Evolutionary conservation across 2,113 vertebrate species (phyloP).

Genomic region (Gymnogyps californianus): DNA sequence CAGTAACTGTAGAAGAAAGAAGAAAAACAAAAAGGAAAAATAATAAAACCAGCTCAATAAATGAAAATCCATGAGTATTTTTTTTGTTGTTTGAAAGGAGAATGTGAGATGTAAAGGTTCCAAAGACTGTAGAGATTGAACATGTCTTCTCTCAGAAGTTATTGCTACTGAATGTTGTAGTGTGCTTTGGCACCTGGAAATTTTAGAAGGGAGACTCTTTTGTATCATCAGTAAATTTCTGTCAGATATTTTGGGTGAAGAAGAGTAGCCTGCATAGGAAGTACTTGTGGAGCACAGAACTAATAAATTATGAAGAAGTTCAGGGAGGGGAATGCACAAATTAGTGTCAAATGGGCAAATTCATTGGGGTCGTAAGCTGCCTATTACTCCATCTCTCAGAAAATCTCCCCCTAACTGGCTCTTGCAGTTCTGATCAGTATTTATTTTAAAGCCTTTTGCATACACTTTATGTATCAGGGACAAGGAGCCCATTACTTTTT

Average conservation of each 20-base stretch:
- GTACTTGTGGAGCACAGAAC: neutral
- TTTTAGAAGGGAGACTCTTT: neutral
- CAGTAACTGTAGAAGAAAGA: neutral
- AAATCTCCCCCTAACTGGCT: neutral
- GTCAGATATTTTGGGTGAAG: neutral
- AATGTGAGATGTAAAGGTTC: neutral
- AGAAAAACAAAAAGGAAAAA: neutral
- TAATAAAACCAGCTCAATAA: neutral
- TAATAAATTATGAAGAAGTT: neutral
- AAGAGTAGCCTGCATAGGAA: neutral
- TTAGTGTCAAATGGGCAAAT: neutral
- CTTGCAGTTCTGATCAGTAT: neutral
- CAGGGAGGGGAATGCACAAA: neutral
- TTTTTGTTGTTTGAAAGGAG: neutral
- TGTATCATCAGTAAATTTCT: neutral
- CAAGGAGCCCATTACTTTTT: neutral
- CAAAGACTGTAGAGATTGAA: neutral
- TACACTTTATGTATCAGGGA: neutral
- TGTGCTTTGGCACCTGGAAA: neutral
- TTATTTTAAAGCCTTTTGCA: neutral
- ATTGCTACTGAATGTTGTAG: neutral
- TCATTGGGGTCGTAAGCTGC: neutral
- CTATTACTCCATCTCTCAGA: neutral
- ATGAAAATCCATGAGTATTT: neutral
- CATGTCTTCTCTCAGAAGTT: neutral